Evolutionary conservation across 1,140 invertebrate genomes (phyloP), one percentile per base, ranked within the genome.

Genomic region (Zaprionus gabonicus): DNA sequence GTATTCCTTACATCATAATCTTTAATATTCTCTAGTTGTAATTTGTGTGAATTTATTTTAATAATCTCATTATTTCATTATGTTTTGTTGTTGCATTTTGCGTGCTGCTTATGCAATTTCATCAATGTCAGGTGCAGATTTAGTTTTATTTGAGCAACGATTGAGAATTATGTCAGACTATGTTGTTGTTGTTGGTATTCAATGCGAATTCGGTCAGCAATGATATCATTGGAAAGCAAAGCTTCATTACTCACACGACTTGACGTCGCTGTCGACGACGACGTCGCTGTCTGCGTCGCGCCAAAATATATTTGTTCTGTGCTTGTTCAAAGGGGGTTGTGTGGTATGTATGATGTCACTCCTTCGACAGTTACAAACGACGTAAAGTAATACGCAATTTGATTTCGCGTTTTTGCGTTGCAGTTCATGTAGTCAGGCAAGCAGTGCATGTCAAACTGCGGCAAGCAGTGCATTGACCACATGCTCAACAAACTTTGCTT

Each of bases 201-300:
- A 31, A 17, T 66, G 62, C 17, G 62, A 27, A 67, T 67, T 68
- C 64, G 49, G 71, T 44, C 38, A 41, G 70, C 55, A 76, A 79
- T 88, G 84, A 88, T 88, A 88, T 88, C 84, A 88, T 81, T 81
- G 78, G 55, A 90, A 46, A 90, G 81, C 85, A 73, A 25, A 90
- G 85, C 84, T 88, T 86, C 81, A 88, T 72, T 72, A 72, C 75
- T 90, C 84, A 88, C 68, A 78, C 64, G 15, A 68, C 65, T 41
- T 25, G 31, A 10, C 31, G 31, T 34, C 9, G 31, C 31, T 34
- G 31, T 10, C 31, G 31, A 10, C 9, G 31, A 3, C 31, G 31
- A 34, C 31, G 9, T 31, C 28, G 28, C 7, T 1, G 9, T 34
- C 9, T 34, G 25, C 57, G 20, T 66, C 81, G 78, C 84, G 78